phyloP scores from a whole-genome alignment of 2,888 invertebrate genomes.

The Amphipyra berbera region DNA sequence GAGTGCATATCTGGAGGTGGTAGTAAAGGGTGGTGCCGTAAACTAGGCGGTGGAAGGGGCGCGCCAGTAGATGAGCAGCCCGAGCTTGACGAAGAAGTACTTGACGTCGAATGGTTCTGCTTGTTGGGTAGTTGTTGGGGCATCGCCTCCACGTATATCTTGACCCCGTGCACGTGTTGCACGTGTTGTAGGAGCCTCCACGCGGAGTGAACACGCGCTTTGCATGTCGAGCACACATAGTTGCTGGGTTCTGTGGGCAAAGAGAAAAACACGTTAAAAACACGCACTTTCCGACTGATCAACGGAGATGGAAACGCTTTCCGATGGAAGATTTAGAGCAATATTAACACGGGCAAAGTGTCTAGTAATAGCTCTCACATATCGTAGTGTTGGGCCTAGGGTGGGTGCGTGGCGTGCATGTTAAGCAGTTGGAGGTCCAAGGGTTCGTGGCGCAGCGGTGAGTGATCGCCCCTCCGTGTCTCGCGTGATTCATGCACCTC shows the following conservation, averaged over 20 bases:
- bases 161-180: constrained; percentile 97
- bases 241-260: constrained; percentile 96
- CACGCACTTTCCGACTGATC: constrained; percentile 55
- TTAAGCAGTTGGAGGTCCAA: constrained; percentile 84
- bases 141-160: constrained; percentile 95
- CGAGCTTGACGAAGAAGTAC: constrained; percentile 89
- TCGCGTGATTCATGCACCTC: constrained; percentile 90
- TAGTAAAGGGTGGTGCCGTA: constrained; percentile 92
- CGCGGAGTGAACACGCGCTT: constrained; percentile 97
- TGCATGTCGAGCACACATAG: constrained; percentile 98
- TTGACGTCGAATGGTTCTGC: constrained; percentile 90
- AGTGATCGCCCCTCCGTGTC: constrained; percentile 88
- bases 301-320: constrained; percentile 69
- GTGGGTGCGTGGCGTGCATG: constrained; percentile 83
- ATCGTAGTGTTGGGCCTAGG: constrained; percentile 89
- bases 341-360: constrained; percentile 89
- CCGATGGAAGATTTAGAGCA: constrained; percentile 85
- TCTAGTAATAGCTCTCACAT: constrained; percentile 90
- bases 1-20: constrained; percentile 94
- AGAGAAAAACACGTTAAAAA: constrained; percentile 65
- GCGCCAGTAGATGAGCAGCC: constrained; percentile 88
- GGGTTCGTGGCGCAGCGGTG: constrained; percentile 83
- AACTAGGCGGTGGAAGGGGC: constrained; percentile 90
- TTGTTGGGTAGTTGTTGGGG: constrained; percentile 81
- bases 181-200: constrained; percentile 98